Percentiles rank a stretch among this genome's conserved stretches.
Conservation (phyloP, 2,113 vertebrate genomes). For the Carassius gibelio region DNA sequence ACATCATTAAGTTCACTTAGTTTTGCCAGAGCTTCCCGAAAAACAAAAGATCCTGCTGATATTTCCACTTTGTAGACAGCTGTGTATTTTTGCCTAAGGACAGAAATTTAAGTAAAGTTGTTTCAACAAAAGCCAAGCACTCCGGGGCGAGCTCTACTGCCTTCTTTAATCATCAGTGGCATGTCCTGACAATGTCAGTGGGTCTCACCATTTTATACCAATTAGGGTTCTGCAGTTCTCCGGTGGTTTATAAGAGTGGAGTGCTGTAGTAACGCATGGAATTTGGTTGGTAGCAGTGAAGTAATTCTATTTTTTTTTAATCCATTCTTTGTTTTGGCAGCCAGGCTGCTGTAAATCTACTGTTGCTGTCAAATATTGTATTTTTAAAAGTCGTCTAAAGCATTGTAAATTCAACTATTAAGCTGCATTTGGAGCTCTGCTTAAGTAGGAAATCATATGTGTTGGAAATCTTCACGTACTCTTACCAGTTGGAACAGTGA, state of each 20-base stretch:
- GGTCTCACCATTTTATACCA: conserved; percentile 28
- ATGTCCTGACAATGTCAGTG: conserved; percentile 23
- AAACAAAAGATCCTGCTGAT: background rate
- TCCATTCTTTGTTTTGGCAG: conserved; percentile 19
- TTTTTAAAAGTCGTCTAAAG: background rate
- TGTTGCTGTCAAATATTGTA: background rate
- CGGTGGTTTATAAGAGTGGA: background rate
- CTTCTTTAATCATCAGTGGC: conserved; percentile 38
- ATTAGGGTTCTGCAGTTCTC: conserved; percentile 13
- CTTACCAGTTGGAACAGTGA: conserved; percentile 45
- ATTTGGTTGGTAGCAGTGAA: background rate
- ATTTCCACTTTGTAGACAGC: conserved; percentile 46
- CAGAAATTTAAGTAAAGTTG: conserved; percentile 42
- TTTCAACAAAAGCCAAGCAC: conserved; percentile 34
- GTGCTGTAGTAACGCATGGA: background rate
- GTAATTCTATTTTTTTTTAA: background rate
- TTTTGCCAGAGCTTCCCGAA: background rate
- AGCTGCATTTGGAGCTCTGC: background rate
- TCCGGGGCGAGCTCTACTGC: conserved; percentile 1
- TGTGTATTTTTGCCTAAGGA: conserved; percentile 45
- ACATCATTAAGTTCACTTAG: background rate
- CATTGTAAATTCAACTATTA: background rate
- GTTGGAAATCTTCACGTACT: background rate
- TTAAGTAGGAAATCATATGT: conserved; percentile 31
- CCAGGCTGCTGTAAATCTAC: conserved; percentile 1